A percentile compares a stretch with the other conserved stretches of the same genome.
phyloP scores from a whole-genome alignment of 2,113 vertebrate species.

The Gracilinanus agilis region DNA sequence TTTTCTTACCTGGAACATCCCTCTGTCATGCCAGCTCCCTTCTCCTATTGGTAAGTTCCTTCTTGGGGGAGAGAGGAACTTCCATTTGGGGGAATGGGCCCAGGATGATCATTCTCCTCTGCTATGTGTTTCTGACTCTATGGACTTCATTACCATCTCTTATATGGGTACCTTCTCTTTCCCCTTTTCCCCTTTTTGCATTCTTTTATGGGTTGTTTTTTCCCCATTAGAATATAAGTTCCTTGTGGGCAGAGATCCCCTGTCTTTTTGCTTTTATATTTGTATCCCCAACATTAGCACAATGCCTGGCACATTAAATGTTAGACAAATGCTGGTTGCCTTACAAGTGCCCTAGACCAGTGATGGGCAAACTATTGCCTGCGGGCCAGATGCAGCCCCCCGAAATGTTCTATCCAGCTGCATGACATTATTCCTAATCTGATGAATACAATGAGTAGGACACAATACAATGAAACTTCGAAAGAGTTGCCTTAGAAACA shows the following conservation, averaged over 20 bases:
- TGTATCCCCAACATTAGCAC: not conserved
- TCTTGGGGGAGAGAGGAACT: not conserved
- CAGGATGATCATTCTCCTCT: not conserved
- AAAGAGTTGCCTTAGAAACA: too few relatives aligned
- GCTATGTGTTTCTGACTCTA: too few relatives aligned
- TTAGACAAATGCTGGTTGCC: not conserved
- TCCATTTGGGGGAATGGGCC: not conserved
- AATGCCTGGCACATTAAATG: not conserved
- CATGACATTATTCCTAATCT: too few relatives aligned
- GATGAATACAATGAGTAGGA: too few relatives aligned
- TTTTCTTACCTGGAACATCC: not conserved
- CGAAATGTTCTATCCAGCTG: too few relatives aligned
- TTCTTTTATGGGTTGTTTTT: not conserved
- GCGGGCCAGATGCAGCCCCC: too few relatives aligned
- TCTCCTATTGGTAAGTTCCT: not conserved
- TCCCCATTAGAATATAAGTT: not conserved
- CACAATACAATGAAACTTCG: too few relatives aligned
- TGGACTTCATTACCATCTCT: not conserved
- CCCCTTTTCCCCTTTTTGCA: not conserved
- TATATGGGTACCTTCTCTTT: not conserved
- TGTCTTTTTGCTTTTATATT: not conserved
- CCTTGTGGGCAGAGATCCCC: not conserved
- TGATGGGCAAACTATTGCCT: too few relatives aligned
- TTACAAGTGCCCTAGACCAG: not conserved
- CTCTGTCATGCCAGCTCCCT: not conserved